A percentile compares a stretch with the other conserved stretches of the same genome.
Evolutionary conservation across 2,797 vertebrate species (phyloP).

Genomic region (Enteromius anoplus): DNA sequence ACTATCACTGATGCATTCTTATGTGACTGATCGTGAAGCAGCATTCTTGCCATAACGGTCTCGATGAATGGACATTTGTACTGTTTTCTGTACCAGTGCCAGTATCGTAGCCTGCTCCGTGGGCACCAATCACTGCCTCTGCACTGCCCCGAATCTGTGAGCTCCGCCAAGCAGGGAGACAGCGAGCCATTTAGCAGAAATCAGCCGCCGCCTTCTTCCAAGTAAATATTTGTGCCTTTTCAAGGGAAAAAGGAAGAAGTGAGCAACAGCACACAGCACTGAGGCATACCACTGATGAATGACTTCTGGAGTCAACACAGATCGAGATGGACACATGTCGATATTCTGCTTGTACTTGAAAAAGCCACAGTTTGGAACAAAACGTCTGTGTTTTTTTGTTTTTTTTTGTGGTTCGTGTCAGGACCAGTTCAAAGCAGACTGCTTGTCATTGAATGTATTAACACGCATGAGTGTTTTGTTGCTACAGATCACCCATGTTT

Average conservation of each 20-base stretch:
- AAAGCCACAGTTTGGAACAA: slow-evolving; percentile 52
- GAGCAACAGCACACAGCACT: slow-evolving; percentile 36
- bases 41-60: not conserved
- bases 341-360: slow-evolving; percentile 57
- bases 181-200: slow-evolving; percentile 23
- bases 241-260: slow-evolving; percentile 44
- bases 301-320: not conserved
- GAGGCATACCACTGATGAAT: slow-evolving; percentile 23
- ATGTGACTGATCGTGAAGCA: slow-evolving; percentile 40
- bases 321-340: not conserved
- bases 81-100: slow-evolving; percentile 3
- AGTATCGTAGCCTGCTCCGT: slow-evolving; percentile 25
- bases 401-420: slow-evolving; percentile 48
- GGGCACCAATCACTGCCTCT: slow-evolving; percentile 30
- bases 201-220: slow-evolving; percentile 49
- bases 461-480: slow-evolving; percentile 47
- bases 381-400: not conserved
- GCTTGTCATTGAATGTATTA: slow-evolving; percentile 73
- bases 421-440: slow-evolving; percentile 56
- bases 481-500: slow-evolving; percentile 55
- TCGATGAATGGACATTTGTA: slow-evolving; percentile 18
- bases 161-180: slow-evolving; percentile 27
- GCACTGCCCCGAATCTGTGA: slow-evolving; percentile 23
- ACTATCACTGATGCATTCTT: slow-evolving; percentile 3
- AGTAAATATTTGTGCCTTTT: slow-evolving; percentile 59